Base-by-base conservation (phyloP, 2,888 invertebrate species). In the Philonicus albiceps region DNA sequence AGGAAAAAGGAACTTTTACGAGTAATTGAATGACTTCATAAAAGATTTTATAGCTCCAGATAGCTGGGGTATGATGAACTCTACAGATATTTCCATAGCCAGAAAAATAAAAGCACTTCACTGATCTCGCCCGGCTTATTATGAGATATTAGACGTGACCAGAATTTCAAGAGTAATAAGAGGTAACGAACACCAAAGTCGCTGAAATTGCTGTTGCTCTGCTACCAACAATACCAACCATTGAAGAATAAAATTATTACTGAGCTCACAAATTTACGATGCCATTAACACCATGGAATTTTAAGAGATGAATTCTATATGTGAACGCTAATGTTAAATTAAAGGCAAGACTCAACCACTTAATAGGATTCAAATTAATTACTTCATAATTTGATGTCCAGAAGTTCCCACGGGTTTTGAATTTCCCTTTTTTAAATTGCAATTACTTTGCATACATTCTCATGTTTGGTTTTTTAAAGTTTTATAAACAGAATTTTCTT, bases 11-110 rank as follows among this genome's bases (percentile, higher is more conserved):
- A 64, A 83, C 31, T 83, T 83, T 83, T 83, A 83, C 83, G 83
- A 72, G 83, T 64, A 83, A 83, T 83, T 72, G 83, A 83, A 83
- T 83, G 83, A 83, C 64, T 83, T 64, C 83, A 83, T 83, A 83
- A 83, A 83, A 83, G 64, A 64, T 37, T 83, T 83, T 83, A 83
- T 34, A 64, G n/a, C 3, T 22, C 11, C 64, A 64, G 64, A 83
- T 64, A 37, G 64, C 22, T 34, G 34, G 34, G n/a, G 31, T n/a
- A 37, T 64, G 83, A 83, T 83, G 83, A 83, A 64, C 34, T 83
- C 64, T 83, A 6, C n/a, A 83, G 40, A 34, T 64, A 34, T 64
- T 22, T 37, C 43, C 27, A 80, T 53, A 22, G 55, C 22, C 22
- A 22, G 31, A 43, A 37, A 37, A 37, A 37, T 37, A 27, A 80